These are phyloP conservation scores for Neogobius melanostomus DNA, from an alignment of 2,113 vertebrate genomes.

Conservation along the genomic window DNA sequence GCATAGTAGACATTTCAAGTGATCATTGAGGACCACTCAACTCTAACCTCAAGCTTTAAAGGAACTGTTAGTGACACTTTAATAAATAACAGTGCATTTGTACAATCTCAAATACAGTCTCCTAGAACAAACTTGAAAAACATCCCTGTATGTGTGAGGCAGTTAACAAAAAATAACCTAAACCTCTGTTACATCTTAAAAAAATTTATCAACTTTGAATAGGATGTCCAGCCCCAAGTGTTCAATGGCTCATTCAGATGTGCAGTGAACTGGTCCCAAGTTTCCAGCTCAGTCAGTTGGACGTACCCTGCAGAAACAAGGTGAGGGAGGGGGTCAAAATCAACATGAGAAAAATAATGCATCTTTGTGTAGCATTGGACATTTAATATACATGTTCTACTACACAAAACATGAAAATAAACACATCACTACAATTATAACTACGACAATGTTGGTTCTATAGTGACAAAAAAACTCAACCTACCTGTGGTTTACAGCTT, in stretches of 20 bases:
- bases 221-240: slow-evolving; percentile 4
- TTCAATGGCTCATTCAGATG: slow-evolving; percentile 7
- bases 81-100: slow-evolving; percentile 30
- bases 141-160: slow-evolving; percentile 9
- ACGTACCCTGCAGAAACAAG: neutral
- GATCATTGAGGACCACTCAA: slow-evolving; percentile 46
- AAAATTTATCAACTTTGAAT: neutral
- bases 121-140: slow-evolving; percentile 26
- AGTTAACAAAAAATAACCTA: slow-evolving; percentile 20
- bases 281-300: slow-evolving; percentile 1
- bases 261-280: slow-evolving; percentile 8
- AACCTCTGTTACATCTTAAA: neutral
- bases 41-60: slow-evolving; percentile 32
- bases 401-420: no score
- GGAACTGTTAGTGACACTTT: slow-evolving; percentile 29
- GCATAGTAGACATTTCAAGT: slow-evolving; percentile 44
- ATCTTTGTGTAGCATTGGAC: no score
- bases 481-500: slow-evolving; percentile 53
- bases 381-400: neutral
- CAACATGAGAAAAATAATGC: neutral
- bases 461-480: neutral
- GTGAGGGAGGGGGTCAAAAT: no score
- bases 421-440: neutral
- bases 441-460: neutral
- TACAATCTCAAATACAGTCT: slow-evolving; percentile 50